Base-by-base conservation (phyloP, 1,140 invertebrate species). In the Plectus sambesii region DNA sequence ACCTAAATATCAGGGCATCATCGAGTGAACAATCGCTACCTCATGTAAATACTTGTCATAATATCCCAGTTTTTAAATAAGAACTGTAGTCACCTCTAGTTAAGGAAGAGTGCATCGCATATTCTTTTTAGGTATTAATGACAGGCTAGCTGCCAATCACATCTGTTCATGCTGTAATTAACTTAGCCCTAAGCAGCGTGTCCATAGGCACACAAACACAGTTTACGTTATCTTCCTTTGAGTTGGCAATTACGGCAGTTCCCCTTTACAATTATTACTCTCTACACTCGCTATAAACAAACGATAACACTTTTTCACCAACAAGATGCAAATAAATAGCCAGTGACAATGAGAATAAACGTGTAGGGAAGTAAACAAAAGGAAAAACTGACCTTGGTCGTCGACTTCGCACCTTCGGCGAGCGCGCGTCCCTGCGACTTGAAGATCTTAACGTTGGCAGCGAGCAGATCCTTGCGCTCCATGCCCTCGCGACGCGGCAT, bases 401-500 rank as follows among this genome's bases (percentile, higher is more conserved):
- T 82, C 66, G 97, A 96, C 57, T 85, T 87, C 1, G 93, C 87
- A 71, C 80, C 80, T 71, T 89, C 81, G 55, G 97, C 84, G 1
- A 99, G 69, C 9, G 93, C 89, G 67, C 87, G 78, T 12, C 93
- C 94, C 63, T 81, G 80, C 25, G 81, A 82, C 74, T 96, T 94
- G 72, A 99, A 99, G 62, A 99, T 99, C 69, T 89, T 90, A 3
- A 97, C 90, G 76, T 99, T 99, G 5, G 92, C 92, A 33, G 87
- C 83, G 24, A 92, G 72, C 22, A 87, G 72, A 70, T 99, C 94
- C 72, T 97, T 99, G 33, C 94, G 79, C 70, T 98, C 93, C 94
- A 99, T 99, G 37, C 93, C 93, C 69, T 98, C 85, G 65, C 83
- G 85, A 15, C 94, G 79, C 0, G 94, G 94, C 93, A 98, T 98